Conservation (phyloP, 2,797 vertebrate species). For the Alexandromys oeconomus region DNA sequence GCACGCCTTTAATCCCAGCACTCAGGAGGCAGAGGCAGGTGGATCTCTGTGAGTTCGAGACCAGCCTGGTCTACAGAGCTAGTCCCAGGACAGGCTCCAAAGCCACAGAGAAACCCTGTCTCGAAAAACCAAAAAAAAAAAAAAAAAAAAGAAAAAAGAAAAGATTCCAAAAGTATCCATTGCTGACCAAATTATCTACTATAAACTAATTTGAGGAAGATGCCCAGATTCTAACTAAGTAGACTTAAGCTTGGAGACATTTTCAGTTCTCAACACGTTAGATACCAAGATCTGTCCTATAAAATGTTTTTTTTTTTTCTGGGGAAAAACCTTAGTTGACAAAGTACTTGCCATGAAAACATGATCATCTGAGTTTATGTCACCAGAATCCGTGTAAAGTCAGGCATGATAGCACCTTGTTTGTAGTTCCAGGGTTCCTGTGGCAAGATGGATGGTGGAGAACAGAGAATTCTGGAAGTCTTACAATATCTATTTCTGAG, state of each 20-base stretch:
- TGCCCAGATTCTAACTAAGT: not conserved
- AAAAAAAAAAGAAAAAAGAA: too few species aligned
- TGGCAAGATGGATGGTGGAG: not conserved
- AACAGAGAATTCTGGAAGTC: not conserved
- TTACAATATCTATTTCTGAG: not conserved
- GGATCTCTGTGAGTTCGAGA: too few species aligned
- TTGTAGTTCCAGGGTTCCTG: not conserved
- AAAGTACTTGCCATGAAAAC: not conserved
- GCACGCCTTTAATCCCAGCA: too few species aligned
- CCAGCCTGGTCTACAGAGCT: too few species aligned
- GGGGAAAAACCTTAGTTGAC: not conserved
- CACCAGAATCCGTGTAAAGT: not conserved
- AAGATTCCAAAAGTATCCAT: not conserved
- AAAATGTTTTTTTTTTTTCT: not conserved
- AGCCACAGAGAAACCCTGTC: too few species aligned
- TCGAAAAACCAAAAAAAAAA: too few species aligned
- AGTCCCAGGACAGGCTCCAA: too few species aligned
- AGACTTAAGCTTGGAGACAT: conserved; percentile 3
- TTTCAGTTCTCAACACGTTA: not conserved
- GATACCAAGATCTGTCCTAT: not conserved
- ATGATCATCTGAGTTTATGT: not conserved
- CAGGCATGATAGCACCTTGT: not conserved
- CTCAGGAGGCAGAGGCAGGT: too few species aligned
- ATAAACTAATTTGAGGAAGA: not conserved
- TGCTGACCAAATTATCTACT: not conserved